A percentile compares a stretch with the other conserved stretches of the same genome.
Evolutionary conservation across 2,113 vertebrate species (phyloP).

Genomic region (Diadophis punctatus): DNA sequence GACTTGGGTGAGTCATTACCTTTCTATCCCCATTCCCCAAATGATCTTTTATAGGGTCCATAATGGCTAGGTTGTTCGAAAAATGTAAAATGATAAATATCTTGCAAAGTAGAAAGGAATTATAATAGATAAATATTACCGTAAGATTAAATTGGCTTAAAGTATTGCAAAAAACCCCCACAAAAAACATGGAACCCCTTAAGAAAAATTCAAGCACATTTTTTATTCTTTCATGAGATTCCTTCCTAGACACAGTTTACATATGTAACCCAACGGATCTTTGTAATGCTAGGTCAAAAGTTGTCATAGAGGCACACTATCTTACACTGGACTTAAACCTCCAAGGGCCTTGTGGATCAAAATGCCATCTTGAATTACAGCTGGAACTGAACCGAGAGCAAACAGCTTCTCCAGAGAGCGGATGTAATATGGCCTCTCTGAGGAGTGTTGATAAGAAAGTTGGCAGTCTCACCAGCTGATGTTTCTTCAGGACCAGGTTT

Average conservation of each 20-base stretch:
- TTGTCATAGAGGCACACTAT: slow-evolving; percentile 18
- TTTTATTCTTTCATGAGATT: background rate
- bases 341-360: slow-evolving; percentile 42
- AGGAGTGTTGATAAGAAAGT: background rate
- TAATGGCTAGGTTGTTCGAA: background rate
- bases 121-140: background rate
- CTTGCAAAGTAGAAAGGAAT: background rate
- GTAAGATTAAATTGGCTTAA: background rate
- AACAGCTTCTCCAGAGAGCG: rapidly evolving
- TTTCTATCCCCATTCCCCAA: background rate
- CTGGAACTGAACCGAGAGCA: slow-evolving; percentile 35
- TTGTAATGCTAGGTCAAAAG: slow-evolving; percentile 52
- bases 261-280: slow-evolving; percentile 48
- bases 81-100: background rate
- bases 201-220: background rate
- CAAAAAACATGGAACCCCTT: background rate
- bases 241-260: slow-evolving; percentile 29
- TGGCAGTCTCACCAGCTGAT: background rate
- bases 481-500: slow-evolving; percentile 45
- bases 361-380: slow-evolving; percentile 50
- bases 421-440: background rate
- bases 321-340: slow-evolving; percentile 39
- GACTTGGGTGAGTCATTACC: background rate
- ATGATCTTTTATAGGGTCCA: background rate
- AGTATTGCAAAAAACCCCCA: no score